These are phyloP conservation scores for Eudorcas thomsonii DNA, from an alignment of 2,113 vertebrate species.

Conservation along the genomic window DNA sequence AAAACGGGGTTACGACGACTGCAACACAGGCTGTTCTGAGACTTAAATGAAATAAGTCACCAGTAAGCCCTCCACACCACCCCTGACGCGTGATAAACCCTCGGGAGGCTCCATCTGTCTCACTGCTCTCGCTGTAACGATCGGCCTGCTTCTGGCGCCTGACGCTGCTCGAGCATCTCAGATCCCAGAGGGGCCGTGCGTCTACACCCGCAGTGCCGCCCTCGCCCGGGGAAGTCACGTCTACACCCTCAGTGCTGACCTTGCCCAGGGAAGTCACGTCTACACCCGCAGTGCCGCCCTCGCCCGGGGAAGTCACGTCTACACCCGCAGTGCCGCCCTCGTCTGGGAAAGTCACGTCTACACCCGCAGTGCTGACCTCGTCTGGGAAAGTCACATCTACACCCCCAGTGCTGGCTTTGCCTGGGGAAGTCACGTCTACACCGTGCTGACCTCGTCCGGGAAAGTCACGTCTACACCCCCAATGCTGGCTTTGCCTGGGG, in stretches of 20 bases:
- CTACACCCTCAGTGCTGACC: fast-evolving
- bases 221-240: fast-evolving
- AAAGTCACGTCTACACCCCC: no score
- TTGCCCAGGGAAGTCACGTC: no score
- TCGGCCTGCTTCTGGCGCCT: fast-evolving
- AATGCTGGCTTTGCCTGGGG: no score
- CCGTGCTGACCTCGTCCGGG: fast-evolving
- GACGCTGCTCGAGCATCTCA: fast-evolving
- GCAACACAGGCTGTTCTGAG: background rate
- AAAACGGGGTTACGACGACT: no score
- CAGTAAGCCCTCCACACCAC: fast-evolving
- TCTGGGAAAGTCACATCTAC: no score
- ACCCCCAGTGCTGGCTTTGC: fast-evolving
- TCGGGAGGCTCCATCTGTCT: fast-evolving
- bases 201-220: no score
- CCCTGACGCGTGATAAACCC: fast-evolving
- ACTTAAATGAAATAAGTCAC: background rate
- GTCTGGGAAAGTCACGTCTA: fast-evolving
- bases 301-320: fast-evolving
- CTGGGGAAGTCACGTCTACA: fast-evolving
- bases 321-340: no score
- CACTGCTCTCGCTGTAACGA: fast-evolving
- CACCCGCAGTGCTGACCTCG: fast-evolving
- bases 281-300: no score
- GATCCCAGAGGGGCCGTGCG: background rate